Base-by-base conservation (phyloP, 2,888 invertebrate species). In the Ligdia adustata region DNA sequence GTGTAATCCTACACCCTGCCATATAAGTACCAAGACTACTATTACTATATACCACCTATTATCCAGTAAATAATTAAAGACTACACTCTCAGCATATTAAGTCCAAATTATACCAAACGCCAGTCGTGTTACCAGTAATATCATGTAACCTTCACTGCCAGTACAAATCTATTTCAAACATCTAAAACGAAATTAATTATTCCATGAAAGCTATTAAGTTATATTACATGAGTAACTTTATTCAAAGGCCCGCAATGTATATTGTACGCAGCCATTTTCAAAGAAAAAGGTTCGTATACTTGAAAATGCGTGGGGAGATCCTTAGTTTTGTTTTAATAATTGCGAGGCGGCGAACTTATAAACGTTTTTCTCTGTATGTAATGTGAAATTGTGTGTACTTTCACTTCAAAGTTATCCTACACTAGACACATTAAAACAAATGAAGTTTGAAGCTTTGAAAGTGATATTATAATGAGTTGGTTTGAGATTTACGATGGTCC, bases 391-490 rank as follows among this genome's bases (percentile, higher is more conserved):
- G 40, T 33, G 33, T 44, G 38, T 44, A 32, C 38, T 32, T 27
- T 28, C 26, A 15, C 43, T 44, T 35, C 35, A 9, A 37, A 51
- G 32, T 51, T 53, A 31, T 32, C 20, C 15, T 35, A 50, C 46
- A 45, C 16, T 20, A 50, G 40, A 46, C 48, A 42, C 46, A 54
- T 46, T 44, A 51, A 50, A 51, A 41, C 38, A 29, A 47, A 49
- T 47, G 37, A 52, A 50, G 38, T 52, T 49, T 41, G 29, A 39
- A 49, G 46, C 33, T 46, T 38, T 44, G 26, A 37, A 43, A 49
- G 43, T 55, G 37, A 46, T 41, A 52, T 52, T 44, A 52, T 46
- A 52, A 51, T 39, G 51, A 51, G 43, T 49, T 43, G 32, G 32
- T 4, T 40, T 29, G 43, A 44, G 43, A 55, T 50, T 46, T 37